Evolutionary conservation across 2,888 invertebrate species (phyloP).

Genomic region (Stomorhina lunata): DNA sequence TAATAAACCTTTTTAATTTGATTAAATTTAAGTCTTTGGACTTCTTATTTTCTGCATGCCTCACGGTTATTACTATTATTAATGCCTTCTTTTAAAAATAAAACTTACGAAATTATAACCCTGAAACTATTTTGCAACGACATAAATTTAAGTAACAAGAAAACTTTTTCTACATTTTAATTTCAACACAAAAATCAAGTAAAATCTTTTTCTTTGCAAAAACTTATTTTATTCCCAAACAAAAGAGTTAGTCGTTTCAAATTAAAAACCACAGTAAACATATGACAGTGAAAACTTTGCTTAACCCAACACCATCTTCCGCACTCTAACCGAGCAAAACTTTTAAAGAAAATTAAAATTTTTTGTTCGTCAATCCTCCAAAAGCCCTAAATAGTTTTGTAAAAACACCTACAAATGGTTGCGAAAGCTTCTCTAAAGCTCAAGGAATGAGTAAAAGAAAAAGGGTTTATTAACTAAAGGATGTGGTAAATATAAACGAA

Average conservation of each 20-base stretch:
- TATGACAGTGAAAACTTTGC: constrained; percentile 28
- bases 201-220: not conserved
- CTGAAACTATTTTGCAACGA: not conserved
- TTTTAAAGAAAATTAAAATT: constrained; percentile 20
- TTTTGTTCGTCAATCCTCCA: not conserved
- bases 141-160: not conserved
- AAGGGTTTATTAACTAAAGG: constrained; percentile 4
- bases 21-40: too few species aligned
- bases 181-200: not conserved
- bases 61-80: too few species aligned
- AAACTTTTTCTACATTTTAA: not conserved
- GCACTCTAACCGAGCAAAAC: not conserved
- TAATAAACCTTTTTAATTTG: too few species aligned
- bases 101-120: not conserved
- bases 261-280: constrained; percentile 28
- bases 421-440: too few species aligned
- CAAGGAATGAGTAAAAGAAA: not conserved
- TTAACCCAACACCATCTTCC: not conserved
- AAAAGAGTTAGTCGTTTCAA: not conserved
- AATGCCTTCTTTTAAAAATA: not conserved
- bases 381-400: not conserved
- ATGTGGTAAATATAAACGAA: constrained; percentile 5
- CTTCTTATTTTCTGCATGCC: too few species aligned
- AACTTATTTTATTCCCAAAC: not conserved
- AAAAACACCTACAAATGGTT: not conserved